phyloP scores from a whole-genome alignment of 2,113 vertebrate species.

The Eulemur macaco region DNA sequence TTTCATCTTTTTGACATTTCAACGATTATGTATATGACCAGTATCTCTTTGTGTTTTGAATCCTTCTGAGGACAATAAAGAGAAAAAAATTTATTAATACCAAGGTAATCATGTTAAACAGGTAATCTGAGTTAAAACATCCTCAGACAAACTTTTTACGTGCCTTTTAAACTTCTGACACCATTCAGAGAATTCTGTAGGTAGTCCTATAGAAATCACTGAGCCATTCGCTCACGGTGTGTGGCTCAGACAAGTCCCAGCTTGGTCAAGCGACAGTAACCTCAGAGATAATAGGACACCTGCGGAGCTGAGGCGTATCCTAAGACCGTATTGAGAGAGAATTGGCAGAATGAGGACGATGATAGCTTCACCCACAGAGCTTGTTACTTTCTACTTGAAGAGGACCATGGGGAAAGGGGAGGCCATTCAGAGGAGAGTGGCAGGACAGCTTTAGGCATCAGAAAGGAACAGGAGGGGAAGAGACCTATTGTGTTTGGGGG shows the following conservation, averaged over 20 bases:
- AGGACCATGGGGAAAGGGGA: not conserved
- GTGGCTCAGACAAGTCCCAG: not conserved
- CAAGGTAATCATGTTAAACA: not conserved
- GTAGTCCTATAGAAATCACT: not conserved
- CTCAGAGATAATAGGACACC: not conserved
- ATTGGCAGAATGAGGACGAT: not conserved
- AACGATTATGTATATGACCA: not conserved
- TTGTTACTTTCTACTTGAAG: not conserved
- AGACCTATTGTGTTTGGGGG: not conserved
- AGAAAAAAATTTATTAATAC: not conserved
- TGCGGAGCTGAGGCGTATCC: not conserved
- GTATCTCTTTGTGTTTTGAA: not conserved
- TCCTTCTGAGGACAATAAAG: not conserved
- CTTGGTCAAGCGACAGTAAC: not conserved
- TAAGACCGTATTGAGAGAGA: not conserved
- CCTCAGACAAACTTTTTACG: not conserved
- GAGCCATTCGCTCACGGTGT: not conserved
- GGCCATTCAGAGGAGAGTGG: not conserved
- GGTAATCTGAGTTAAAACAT: not conserved
- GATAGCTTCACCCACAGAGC: not conserved
- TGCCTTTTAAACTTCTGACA: not conserved
- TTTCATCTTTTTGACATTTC: conserved; percentile 16
- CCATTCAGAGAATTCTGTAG: not conserved
- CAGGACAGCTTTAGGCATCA: not conserved
- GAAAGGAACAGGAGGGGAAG: not conserved